Evolutionary conservation across 2,797 vertebrate species (phyloP), one percentile per base, ranked within the genome.

Genomic region (Lacerta viridis): DNA sequence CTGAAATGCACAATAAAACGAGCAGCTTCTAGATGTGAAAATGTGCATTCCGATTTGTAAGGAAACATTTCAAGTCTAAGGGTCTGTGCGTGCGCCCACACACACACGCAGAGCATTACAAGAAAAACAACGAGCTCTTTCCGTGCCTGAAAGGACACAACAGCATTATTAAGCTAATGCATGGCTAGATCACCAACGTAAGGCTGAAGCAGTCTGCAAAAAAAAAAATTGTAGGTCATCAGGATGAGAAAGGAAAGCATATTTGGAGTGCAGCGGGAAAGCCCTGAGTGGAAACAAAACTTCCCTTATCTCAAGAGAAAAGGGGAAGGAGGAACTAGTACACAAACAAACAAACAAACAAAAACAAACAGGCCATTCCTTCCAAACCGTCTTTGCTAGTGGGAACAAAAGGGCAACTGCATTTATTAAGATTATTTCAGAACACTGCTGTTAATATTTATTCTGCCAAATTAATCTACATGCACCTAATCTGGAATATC

Each of bases 41-140:
- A 50, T 46, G 66, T 8, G n/a, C 29, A 36, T 50, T 68, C 13
- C 79, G 64, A 41, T 69, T 68, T 55, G n/a, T 50, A n/a, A 77
- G 59, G 20, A 86, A 50, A 46, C 43, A 66, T 78, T 5, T 18
- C 10, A 50, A 13, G 6, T 50, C 13, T 86, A 76, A 5, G n/a
- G 15, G 33, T 36, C 84, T 80, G 20, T 33, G 92, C 5, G 79
- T 33, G 11, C 50, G 23, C 2, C 33, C 2, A 29, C 80, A 1
- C 1, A 0, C 7, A 0, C 7, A 80, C 43, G 17, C 15, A 77
- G 8, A 36, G 7, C 33, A 41, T 33, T 77, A 23, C 10, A 46
- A 13, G 29, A 50, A 76, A 0, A 80, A 66, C 83, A 92, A 93
- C 88, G 79, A 92, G n/a, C n/a, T 92, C 43, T 84, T 69, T 64